Evolutionary conservation across 2,113 vertebrate genomes (phyloP), one percentile per base, ranked within the genome.

Genomic region (Dipodomys ordii): DNA sequence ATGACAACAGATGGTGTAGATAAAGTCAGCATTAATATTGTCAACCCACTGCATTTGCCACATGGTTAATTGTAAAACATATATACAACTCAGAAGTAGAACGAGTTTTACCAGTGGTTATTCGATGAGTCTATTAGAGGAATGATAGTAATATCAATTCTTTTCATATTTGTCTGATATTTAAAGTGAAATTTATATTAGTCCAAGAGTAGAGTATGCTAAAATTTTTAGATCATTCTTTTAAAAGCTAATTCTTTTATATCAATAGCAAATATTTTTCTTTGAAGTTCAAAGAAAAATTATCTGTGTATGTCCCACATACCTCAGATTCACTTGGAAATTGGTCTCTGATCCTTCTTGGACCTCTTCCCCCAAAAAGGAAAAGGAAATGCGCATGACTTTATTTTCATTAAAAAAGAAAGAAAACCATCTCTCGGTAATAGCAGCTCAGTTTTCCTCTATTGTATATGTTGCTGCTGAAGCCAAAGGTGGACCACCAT

Each of bases 1-100:
- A 79, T 20, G 82, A 73, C 28, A 95, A 60, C 85, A 93, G 69
- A 90, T 94, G 88, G 78, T 39, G 0, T 53, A 89, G 81, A 90
- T 72, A 74, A 96, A 95, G 69, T 88, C 81, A 64, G 39, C n/a
- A 73, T 78, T 72, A 72, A 83, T 46, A 73, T 5, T 35, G 64
- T 77, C 69, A 67, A 62, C 64, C 30, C 44, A 9, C 6, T 94
- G 27, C 53, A 82, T 73, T 69, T 92, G 78, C 46, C 85, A 89
- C 84, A 60, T 90, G 85, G 62, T 27, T 35, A 35, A 67, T 7
- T 60, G 27, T 65, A 83, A 94, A 86, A 22, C 25, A 78, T 13
- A 69, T 22, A 23, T 11, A 86, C 10, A 81, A 81, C 28, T 81
- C 27, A 64, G 32, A 80, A 72, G 16, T 53, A 68, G 30, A 83